phyloP scores from a whole-genome alignment of 2,888 invertebrate genomes.

The Sepioteuthis lessoniana region DNA sequence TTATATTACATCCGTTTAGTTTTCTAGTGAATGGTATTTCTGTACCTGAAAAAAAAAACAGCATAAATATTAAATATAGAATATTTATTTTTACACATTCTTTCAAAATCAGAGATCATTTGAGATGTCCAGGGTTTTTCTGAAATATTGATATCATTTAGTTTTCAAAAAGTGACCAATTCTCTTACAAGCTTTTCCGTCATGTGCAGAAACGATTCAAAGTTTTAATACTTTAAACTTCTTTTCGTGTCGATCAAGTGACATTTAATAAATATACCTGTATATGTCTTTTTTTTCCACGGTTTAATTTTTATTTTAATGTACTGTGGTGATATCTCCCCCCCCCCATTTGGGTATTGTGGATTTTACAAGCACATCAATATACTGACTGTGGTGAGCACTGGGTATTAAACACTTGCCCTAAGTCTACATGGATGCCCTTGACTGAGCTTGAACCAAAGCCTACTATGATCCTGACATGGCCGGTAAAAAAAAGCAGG shows the following conservation, averaged over 20 bases:
- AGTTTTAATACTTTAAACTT: too few species aligned
- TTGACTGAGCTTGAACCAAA: constrained; percentile 17
- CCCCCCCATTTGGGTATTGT: not conserved
- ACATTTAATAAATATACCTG: constrained; percentile 33
- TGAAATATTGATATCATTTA: too few species aligned
- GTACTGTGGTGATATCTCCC: not conserved
- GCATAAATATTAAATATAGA: too few species aligned
- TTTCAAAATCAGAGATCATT: too few species aligned
- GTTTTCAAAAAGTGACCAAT: too few species aligned
- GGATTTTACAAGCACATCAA: not conserved
- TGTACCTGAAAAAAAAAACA: too few species aligned
- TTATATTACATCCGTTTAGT: too few species aligned
- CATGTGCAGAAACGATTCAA: too few species aligned
- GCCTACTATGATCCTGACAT: not conserved
- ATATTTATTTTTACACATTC: too few species aligned
- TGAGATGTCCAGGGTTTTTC: too few species aligned
- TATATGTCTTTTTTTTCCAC: not conserved
- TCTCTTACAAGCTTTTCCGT: too few species aligned
- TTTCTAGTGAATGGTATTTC: too few species aligned
- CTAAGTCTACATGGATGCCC: not conserved
- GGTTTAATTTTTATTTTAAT: not conserved
- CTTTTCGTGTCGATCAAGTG: not conserved
- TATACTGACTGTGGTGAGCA: not conserved
- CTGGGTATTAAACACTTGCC: constrained; percentile 1
- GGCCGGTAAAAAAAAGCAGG: not conserved